phyloP scores from a whole-genome alignment of 2,888 invertebrate genomes.

The Drosophila helvetica region DNA sequence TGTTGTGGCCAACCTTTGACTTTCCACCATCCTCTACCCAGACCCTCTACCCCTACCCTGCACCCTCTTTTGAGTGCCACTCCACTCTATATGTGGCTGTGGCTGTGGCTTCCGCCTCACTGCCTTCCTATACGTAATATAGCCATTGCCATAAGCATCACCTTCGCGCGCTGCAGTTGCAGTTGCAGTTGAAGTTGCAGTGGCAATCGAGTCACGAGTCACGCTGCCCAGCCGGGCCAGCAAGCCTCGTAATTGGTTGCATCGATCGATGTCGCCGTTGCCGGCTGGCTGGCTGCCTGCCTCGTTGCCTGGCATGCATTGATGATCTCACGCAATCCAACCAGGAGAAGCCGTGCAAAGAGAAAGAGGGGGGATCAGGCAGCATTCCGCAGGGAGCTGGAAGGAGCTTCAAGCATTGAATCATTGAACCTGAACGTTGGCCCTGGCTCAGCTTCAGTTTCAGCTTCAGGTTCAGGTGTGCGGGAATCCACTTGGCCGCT shows the following conservation, averaged over 20 bases:
- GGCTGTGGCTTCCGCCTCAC: conserved; percentile 38
- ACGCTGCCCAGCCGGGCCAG: conserved; percentile 31
- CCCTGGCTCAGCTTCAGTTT: conserved; percentile 39
- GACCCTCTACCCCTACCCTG: conserved; percentile 11
- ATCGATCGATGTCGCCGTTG: conserved; percentile 23
- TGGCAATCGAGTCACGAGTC: conserved; percentile 36
- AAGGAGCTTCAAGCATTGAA: conserved; percentile 25
- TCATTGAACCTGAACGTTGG: conserved; percentile 71
- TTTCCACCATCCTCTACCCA: conserved; percentile 19
- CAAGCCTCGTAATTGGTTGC: conserved; percentile 34
- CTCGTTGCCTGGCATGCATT: not conserved
- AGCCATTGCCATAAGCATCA: conserved; percentile 27
- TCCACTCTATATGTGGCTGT: not conserved
- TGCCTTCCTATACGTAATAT: conserved; percentile 15
- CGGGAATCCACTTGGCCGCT: conserved; percentile 43
- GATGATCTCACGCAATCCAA: conserved; percentile 42
- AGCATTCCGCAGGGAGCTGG: conserved; percentile 4
- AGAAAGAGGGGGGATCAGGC: not conserved
- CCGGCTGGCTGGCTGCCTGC: conserved; percentile 31
- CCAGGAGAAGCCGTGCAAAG: not conserved
- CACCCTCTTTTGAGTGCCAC: not conserved
- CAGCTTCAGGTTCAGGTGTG: conserved; percentile 54
- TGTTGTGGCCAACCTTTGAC: conserved; percentile 38
- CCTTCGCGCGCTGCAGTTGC: conserved; percentile 14
- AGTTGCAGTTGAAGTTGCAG: conserved; percentile 3